Base-by-base conservation (phyloP, 2,888 invertebrate species). In the Erebia ligea region DNA sequence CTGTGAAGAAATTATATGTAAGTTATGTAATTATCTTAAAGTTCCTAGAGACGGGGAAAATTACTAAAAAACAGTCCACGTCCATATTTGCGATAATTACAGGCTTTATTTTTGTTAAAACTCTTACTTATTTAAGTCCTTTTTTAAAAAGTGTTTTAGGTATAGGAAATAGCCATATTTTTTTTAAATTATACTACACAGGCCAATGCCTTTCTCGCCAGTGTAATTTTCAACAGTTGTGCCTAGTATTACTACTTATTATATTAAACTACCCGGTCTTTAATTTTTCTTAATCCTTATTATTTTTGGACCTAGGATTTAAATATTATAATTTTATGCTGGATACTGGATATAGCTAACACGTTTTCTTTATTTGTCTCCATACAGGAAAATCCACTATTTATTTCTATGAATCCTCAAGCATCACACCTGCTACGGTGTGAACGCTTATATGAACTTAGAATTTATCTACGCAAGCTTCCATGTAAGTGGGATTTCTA, bases 1-100 rank as follows among this genome's bases (percentile, higher is more conserved):
- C 76, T 74, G 76, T 78, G 69, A 68, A 34, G 69, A 75, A 78
- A 81, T 81, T 80, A 76, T 74, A 75, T 73, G 70, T 34, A 34
- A 34, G 34, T 34, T 34, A 34, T 34, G 34, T 34, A 34, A 34
- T 34, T 70, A 75, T 74, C 69, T 67, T 68, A 59, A 63, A 54
- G 58, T 70, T 76, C 74, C 75, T 75, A 40, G 71, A 71, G 68
- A 48, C 67, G 66, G 67, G 57, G 65, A 75, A 76, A 83, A 79
- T 81, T 80, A 69, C 77, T 79, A 78, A 82, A 76, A 72, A 77
- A 66, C 59, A 40, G 67, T 69, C 10, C 48, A 57, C 61, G 15
- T 48, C 25, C 42, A 13, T 21, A 45, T 45, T 59, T 59, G 64
- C 66, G 62, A 56, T 62, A 63, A 50, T 64, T 68, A 56, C 17